Evolutionary conservation across 2,797 vertebrate genomes (phyloP).

Genomic region (Sitta carolinensis): DNA sequence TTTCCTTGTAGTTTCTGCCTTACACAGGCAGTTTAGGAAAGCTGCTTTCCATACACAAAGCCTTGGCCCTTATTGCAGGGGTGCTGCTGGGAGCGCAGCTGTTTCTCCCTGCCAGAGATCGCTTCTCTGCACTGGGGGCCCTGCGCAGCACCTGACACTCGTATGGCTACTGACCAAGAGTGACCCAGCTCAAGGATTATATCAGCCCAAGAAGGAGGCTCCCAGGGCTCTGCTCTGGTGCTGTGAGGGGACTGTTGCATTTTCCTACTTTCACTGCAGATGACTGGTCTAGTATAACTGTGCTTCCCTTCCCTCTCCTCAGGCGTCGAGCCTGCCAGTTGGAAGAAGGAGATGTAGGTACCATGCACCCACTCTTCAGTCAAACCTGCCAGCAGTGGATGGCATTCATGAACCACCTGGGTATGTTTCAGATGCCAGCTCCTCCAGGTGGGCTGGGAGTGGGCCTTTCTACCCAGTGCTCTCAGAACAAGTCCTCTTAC

Average conservation of each 20-base stretch:
- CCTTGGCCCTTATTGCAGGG: neutral
- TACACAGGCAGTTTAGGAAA: neutral
- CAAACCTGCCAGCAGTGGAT: slow-evolving; percentile 86
- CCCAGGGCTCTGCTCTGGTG: neutral
- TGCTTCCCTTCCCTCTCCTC: neutral
- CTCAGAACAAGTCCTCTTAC: neutral
- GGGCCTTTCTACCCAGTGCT: neutral
- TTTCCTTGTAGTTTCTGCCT: neutral
- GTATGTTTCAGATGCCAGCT: slow-evolving; percentile 64
- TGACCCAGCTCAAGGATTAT: neutral
- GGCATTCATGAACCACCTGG: slow-evolving; percentile 88
- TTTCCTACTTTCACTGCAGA: neutral
- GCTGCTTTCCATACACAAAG: neutral
- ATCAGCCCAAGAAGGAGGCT: neutral
- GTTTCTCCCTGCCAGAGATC: neutral
- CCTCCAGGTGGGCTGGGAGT: neutral
- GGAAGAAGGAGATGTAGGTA: slow-evolving; percentile 91
- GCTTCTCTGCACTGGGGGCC: neutral
- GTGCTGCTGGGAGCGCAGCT: neutral
- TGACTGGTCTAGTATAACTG: neutral
- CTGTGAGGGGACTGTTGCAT: neutral
- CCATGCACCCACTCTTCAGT: slow-evolving; percentile 86
- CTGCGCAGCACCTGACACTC: neutral
- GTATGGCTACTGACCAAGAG: neutral
- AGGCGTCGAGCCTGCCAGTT: slow-evolving; percentile 87